Conservation (phyloP, 2,113 vertebrate genomes). For the Potamarius usumacintae region DNA sequence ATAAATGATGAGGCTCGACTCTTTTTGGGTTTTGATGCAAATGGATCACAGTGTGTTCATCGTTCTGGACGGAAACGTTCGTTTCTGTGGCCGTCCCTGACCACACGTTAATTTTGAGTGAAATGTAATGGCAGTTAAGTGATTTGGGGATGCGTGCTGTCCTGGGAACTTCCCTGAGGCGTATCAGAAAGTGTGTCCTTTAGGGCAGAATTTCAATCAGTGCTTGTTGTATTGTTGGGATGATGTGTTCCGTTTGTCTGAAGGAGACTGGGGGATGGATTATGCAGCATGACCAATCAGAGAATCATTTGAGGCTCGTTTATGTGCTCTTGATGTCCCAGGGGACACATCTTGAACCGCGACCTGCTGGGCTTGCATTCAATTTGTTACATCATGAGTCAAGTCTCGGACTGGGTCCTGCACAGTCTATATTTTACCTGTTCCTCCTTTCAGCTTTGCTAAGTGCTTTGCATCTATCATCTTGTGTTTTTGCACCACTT, state of each 20-base stretch:
- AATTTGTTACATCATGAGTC: conserved; percentile 53
- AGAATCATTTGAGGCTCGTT: conserved; percentile 60
- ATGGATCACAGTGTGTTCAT: neutral
- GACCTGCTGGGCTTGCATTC: conserved; percentile 64
- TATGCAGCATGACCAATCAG: conserved; percentile 63
- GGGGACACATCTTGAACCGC: conserved; percentile 65
- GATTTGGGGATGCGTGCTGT: conserved; percentile 68
- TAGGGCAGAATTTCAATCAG: conserved; percentile 72
- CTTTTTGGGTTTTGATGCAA: conserved; percentile 2
- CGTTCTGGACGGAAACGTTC: neutral
- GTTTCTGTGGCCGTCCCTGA: neutral
- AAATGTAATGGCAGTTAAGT: conserved; percentile 69
- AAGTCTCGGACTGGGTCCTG: conserved; percentile 54
- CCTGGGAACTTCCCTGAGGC: conserved; percentile 49
- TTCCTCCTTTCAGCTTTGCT: conserved; percentile 58
- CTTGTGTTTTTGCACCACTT: conserved; percentile 64
- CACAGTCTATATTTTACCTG: conserved; percentile 66
- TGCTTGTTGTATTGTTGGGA: conserved; percentile 48
- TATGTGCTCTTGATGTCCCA: conserved; percentile 57
- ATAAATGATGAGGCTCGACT: neutral
- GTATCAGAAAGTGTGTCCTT: conserved; percentile 50
- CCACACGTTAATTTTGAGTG: conserved; percentile 57
- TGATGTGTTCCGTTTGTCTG: conserved; percentile 54
- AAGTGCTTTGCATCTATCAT: conserved; percentile 68
- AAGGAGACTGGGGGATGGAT: conserved; percentile 61